Conservation (phyloP, 1,140 invertebrate species). For the Diorhabda elongata region DNA sequence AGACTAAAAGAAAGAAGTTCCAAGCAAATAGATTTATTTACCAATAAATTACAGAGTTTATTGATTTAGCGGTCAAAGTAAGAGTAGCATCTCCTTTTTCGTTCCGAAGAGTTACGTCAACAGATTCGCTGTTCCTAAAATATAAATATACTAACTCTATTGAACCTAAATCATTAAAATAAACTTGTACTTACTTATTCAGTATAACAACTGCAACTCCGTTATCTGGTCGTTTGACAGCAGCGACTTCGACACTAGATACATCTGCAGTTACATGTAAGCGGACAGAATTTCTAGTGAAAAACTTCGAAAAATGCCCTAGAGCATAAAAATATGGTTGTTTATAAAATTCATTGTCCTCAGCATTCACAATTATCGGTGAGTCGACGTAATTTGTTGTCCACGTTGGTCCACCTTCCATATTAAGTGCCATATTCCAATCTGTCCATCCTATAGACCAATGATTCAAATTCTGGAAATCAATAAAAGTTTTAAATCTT, state of each 20-base stretch:
- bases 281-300: constrained; percentile 50
- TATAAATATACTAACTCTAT: too few relatives aligned
- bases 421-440: constrained; percentile 69
- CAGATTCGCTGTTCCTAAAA: background rate
- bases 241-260: constrained; percentile 41
- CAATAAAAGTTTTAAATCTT: background rate
- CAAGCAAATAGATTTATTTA: too few relatives aligned
- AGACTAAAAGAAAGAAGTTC: too few relatives aligned
- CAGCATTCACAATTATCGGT: constrained; percentile 61
- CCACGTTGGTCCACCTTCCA: constrained; percentile 66
- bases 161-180: too few relatives aligned
- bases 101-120: background rate
- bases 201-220: constrained; percentile 47
- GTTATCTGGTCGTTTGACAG: constrained; percentile 52
- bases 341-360: constrained; percentile 60
- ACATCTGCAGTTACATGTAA: constrained; percentile 35
- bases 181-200: constrained; percentile 18
- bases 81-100: background rate
- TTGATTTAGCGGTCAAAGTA: background rate
- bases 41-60: background rate
- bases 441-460: constrained; percentile 64
- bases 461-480: constrained; percentile 55
- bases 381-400: constrained; percentile 63
- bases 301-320: constrained; percentile 64
- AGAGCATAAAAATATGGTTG: constrained; percentile 68